These are phyloP conservation scores for Gallinago undulata DNA, from an alignment of 2,113 vertebrate species.

Conservation along the genomic window DNA sequence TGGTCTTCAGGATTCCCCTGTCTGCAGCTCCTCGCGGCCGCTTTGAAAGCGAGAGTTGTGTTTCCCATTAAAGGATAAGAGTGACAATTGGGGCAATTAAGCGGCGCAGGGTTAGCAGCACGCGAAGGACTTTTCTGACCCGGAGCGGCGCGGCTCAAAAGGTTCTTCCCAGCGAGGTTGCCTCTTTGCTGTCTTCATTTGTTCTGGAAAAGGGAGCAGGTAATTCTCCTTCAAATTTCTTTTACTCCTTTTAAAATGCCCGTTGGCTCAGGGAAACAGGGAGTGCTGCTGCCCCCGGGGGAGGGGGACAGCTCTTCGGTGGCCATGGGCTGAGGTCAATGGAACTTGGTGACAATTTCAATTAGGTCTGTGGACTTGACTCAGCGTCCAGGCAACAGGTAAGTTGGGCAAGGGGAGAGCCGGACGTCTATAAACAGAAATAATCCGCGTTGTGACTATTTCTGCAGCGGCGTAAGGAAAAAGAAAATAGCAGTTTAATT, in stretches of 20 bases:
- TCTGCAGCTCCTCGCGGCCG: constrained; percentile 69
- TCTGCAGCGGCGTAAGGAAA: not conserved
- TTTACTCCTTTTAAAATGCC: constrained; percentile 33
- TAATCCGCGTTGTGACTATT: not conserved
- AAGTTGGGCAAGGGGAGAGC: not conserved
- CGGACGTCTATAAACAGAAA: not conserved
- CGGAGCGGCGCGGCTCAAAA: constrained; percentile 21
- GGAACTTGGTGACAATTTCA: not conserved
- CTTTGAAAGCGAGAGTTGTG: constrained; percentile 75
- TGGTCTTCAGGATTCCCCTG: constrained; percentile 79
- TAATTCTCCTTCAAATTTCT: constrained; percentile 32
- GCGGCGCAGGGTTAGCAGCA: constrained; percentile 52
- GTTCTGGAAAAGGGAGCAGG: constrained; percentile 50
- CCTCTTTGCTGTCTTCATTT: constrained; percentile 45
- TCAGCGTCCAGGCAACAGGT: not conserved
- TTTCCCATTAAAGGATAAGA: constrained; percentile 76
- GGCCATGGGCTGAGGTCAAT: not conserved
- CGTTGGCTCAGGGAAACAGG: constrained; percentile 24
- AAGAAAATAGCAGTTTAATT: not conserved
- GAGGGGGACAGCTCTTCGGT: not conserved
- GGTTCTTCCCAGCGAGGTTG: constrained; percentile 58
- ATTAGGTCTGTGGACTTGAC: not conserved
- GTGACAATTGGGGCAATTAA: constrained; percentile 76
- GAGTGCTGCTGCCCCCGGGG: not conserved
- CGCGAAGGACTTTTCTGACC: not conserved